A percentile compares a stretch with the other conserved stretches of the same genome.
Conservation (phyloP, 2,888 invertebrate genomes). For the Thereva nobilitata region DNA sequence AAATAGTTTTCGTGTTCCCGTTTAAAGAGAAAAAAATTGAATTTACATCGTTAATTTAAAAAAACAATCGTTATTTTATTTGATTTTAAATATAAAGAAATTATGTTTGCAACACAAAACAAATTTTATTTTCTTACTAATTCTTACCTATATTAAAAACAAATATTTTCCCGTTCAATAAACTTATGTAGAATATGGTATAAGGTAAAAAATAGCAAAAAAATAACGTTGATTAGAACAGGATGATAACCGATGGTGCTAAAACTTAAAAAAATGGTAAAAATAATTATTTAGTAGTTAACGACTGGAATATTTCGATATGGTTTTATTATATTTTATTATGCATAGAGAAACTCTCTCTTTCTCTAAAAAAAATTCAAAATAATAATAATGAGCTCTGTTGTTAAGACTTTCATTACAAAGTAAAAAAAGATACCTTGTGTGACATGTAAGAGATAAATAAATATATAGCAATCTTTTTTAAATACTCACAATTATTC, state of each 20-base stretch:
- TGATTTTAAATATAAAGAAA: too few species aligned
- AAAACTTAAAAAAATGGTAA: slow-evolving; percentile 24
- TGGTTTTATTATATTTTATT: slow-evolving; percentile 13
- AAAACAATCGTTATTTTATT: too few species aligned
- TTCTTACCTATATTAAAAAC: slow-evolving; percentile 3
- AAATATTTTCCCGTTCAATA: slow-evolving; percentile 6
- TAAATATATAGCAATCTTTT: background rate
- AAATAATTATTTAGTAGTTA: slow-evolving; percentile 12
- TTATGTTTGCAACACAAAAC: too few species aligned
- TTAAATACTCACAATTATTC: slow-evolving; percentile 4
- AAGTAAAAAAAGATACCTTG: too few species aligned
- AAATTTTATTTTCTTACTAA: slow-evolving; percentile 1
- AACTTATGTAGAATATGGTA: background rate
- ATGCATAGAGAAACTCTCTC: slow-evolving; percentile 4
- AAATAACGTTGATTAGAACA: slow-evolving; percentile 16
- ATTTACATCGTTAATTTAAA: background rate
- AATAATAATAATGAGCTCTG: background rate
- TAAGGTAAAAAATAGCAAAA: slow-evolving; percentile 3
- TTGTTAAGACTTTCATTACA: too few species aligned
- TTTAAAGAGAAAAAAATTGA: background rate
- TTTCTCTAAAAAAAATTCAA: slow-evolving; percentile 1
- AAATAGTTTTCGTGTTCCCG: background rate
- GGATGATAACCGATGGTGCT: slow-evolving; percentile 30
- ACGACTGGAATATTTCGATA: slow-evolving; percentile 23
- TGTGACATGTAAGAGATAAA: background rate